A percentile compares a stretch with the other conserved stretches of the same genome.
These are phyloP conservation scores for Thysanoteuthis rhombus DNA, from an alignment of 2,888 invertebrate species.

Conservation along the genomic window DNA sequence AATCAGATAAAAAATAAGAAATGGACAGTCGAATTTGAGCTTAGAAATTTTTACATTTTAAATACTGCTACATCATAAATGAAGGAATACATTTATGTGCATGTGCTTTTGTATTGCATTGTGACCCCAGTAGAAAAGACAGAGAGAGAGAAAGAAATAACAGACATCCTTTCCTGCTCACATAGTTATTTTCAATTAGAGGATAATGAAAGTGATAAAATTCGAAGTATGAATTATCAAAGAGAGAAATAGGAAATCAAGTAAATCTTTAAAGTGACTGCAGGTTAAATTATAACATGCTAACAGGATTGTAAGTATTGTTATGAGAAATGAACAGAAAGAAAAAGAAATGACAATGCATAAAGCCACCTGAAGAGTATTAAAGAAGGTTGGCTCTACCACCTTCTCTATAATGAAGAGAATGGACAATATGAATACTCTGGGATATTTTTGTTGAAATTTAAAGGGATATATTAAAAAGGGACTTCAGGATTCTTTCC, in stretches of 20 bases:
- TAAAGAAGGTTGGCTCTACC: neutral
- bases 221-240: neutral
- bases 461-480: neutral
- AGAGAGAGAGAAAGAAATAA: neutral
- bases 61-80: neutral
- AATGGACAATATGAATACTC: neutral
- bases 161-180: neutral
- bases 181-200: neutral
- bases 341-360: neutral
- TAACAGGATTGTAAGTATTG: neutral
- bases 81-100: neutral
- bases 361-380: neutral
- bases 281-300: neutral
- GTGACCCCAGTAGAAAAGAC: neutral
- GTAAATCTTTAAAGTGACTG: neutral
- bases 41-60: neutral
- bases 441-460: neutral
- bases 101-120: neutral
- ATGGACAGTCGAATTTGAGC: neutral
- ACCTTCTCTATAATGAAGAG: neutral
- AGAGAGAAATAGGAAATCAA: neutral
- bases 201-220: neutral
- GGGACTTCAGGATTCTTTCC: neutral
- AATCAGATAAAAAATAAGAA: neutral
- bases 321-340: neutral